Evolutionary conservation across 2,888 invertebrate species (phyloP).

Genomic region (Diplazon laetatorius): DNA sequence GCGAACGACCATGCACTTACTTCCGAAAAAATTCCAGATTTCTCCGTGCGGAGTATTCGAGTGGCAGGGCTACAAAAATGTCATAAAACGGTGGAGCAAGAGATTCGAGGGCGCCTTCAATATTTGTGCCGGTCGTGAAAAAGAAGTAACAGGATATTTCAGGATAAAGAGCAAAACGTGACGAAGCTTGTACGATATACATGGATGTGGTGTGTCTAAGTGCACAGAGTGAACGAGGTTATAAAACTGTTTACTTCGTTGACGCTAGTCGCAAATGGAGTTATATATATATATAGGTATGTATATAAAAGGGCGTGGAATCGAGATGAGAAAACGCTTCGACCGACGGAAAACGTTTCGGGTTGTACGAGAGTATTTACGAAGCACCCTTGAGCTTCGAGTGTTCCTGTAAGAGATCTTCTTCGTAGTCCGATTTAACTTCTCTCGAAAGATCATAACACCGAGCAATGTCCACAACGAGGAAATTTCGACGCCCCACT

Average conservation of each 20-base stretch:
- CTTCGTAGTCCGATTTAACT: constrained; percentile 39
- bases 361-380: constrained; percentile 43
- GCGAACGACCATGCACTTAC: not conserved
- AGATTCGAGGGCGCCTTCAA: constrained; percentile 4
- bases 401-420: constrained; percentile 38
- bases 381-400: constrained; percentile 45
- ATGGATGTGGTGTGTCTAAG: not conserved
- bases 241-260: constrained; percentile 22
- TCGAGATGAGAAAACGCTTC: constrained; percentile 2
- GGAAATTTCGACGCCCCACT: constrained; percentile 4
- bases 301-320: constrained; percentile 5
- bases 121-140: constrained; percentile 12
- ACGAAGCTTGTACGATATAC: not conserved
- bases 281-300: not conserved
- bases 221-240: constrained; percentile 7
- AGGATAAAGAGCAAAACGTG: not conserved
- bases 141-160: not conserved
- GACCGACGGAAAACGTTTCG: constrained; percentile 29
- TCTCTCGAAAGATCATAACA: constrained; percentile 27
- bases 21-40: not conserved
- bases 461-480: not conserved
- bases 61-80: constrained; percentile 4
- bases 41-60: not conserved
- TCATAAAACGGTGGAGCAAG: not conserved
- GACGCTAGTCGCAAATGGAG: not conserved